Percentiles rank a stretch among this genome's conserved stretches.
Conservation (phyloP, 2,888 invertebrate species). For the Blera fallax region DNA sequence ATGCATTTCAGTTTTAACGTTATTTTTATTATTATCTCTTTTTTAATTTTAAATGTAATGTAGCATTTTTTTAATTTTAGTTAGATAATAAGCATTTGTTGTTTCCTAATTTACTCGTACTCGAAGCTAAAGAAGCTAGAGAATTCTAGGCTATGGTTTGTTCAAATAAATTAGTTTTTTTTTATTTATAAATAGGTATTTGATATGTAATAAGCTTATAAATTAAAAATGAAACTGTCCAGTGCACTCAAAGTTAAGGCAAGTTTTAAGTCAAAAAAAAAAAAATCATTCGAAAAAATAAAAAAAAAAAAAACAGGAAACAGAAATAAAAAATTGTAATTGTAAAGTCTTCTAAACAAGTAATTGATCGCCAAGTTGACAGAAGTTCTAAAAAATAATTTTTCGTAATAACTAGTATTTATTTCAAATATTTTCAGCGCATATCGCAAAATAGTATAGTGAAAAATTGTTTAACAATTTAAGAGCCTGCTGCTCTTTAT, state of each 20-base stretch:
- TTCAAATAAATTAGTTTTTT: slow-evolving; percentile 58
- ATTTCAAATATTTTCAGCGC: neutral
- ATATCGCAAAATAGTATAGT: neutral
- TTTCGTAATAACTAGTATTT: too few species aligned
- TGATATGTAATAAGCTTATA: slow-evolving; percentile 24
- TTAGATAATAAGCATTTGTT: slow-evolving; percentile 56
- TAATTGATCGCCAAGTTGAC: slow-evolving; percentile 13
- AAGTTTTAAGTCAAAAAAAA: slow-evolving; percentile 12
- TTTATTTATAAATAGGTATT: slow-evolving; percentile 35
- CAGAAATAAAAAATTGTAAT: neutral
- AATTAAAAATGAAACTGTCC: slow-evolving; percentile 26
- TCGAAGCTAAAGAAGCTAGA: slow-evolving; percentile 71
- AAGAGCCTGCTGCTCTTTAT: slow-evolving; percentile 10
- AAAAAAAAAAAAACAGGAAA: neutral
- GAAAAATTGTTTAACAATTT: neutral
- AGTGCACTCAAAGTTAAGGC: slow-evolving; percentile 50
- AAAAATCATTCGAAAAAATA: neutral
- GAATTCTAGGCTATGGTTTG: slow-evolving; percentile 71
- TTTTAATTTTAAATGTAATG: slow-evolving; percentile 41
- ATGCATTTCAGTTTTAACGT: slow-evolving; percentile 82
- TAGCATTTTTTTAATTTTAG: slow-evolving; percentile 46
- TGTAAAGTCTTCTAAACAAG: neutral
- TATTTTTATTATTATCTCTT: slow-evolving; percentile 73
- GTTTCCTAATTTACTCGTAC: slow-evolving; percentile 66
- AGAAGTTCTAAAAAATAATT: neutral